Conservation (phyloP, 2,113 vertebrate genomes). For the Epinephelus lanceolatus region DNA sequence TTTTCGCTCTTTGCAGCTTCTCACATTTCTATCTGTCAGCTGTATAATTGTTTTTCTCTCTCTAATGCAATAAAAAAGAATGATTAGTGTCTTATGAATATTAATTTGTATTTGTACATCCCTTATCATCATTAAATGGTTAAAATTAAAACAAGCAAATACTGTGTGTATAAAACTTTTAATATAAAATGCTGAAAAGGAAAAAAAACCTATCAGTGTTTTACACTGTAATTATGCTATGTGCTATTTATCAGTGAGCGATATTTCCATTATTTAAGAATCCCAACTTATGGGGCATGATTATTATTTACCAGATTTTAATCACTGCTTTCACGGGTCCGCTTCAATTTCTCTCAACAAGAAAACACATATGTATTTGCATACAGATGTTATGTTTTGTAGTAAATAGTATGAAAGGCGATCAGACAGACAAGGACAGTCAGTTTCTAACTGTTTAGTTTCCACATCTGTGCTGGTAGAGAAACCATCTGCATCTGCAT, state of each 20-base stretch:
- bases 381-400: not conserved
- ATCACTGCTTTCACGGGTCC: not conserved
- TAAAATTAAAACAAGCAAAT: not conserved
- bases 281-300: not conserved
- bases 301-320: not conserved
- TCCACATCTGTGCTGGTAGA: not conserved
- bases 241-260: not conserved
- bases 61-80: not conserved
- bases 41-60: not conserved
- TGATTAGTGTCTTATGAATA: not conserved
- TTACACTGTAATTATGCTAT: not conserved
- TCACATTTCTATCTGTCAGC: not conserved
- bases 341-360: not conserved
- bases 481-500: conserved; percentile 7
- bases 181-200: not conserved
- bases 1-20: not conserved
- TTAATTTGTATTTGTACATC: not conserved
- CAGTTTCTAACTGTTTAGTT: not conserved
- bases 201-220: not conserved
- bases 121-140: not conserved
- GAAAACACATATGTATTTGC: conserved; percentile 4
- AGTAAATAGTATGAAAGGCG: not conserved
- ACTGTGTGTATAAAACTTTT: not conserved
- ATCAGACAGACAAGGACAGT: not conserved
- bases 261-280: not conserved